These are phyloP conservation scores for Acrobeloides nanus DNA, from an alignment of 2,888 invertebrate species.

Conservation along the genomic window DNA sequence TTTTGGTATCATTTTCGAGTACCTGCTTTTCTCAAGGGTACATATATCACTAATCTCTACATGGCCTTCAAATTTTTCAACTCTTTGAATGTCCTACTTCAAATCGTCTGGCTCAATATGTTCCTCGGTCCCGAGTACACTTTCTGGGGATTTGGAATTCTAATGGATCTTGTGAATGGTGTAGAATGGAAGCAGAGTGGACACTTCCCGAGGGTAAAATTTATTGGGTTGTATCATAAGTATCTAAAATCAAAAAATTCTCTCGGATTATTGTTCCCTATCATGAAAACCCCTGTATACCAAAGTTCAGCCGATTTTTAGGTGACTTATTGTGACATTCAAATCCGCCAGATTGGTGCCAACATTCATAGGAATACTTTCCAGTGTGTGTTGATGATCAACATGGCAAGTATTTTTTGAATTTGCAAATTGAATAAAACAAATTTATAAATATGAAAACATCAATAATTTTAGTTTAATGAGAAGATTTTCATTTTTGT, in stretches of 20 bases:
- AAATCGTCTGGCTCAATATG: slow-evolving; percentile 29
- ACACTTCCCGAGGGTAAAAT: slow-evolving; percentile 46
- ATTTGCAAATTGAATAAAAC: too few species aligned
- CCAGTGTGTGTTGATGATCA: slow-evolving; percentile 51
- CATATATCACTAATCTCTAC: slow-evolving; percentile 16
- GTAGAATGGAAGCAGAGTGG: slow-evolving; percentile 52
- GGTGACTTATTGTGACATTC: slow-evolving; percentile 50
- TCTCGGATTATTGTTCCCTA: too few species aligned
- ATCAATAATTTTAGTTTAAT: slow-evolving; percentile 40
- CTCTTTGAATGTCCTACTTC: slow-evolving; percentile 10
- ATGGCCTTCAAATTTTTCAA: slow-evolving; percentile 18
- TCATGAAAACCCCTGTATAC: too few species aligned
- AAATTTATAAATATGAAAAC: too few species aligned
- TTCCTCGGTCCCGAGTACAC: slow-evolving; percentile 28
- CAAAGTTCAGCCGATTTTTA: too few species aligned
- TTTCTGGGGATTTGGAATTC: slow-evolving; percentile 53
- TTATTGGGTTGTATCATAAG: too few species aligned
- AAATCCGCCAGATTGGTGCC: slow-evolving; percentile 36
- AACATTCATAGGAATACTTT: slow-evolving; percentile 41
- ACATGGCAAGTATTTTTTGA: slow-evolving; percentile 21
- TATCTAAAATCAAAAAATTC: too few species aligned
- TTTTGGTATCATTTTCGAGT: too few species aligned
- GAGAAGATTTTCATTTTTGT: slow-evolving; percentile 53
- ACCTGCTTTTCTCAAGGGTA: slow-evolving; percentile 40
- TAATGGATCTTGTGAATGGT: slow-evolving; percentile 48